Percentiles rank a stretch among this genome's conserved stretches.
Conservation (phyloP, 2,888 invertebrate species). For the Baronia brevicornis region DNA sequence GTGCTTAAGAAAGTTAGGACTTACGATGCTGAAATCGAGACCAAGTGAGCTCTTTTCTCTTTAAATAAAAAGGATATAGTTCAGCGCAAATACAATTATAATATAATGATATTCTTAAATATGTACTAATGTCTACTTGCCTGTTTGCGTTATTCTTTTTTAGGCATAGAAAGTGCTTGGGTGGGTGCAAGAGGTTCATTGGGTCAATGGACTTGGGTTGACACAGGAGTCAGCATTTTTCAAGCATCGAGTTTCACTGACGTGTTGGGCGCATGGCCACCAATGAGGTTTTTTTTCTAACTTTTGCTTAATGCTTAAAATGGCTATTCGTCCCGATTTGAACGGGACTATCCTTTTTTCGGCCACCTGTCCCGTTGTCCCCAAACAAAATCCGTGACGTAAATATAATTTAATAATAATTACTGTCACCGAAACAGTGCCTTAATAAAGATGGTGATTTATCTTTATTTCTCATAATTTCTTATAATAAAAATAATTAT, state of each 20-base stretch:
- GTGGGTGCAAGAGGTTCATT: slow-evolving; percentile 57
- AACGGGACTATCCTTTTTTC: too few relatives aligned
- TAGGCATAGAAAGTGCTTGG: slow-evolving; percentile 71
- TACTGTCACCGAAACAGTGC: slow-evolving; percentile 1
- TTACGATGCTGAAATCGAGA: slow-evolving; percentile 58
- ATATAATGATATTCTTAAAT: too few relatives aligned
- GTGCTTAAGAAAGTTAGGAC: slow-evolving; percentile 53
- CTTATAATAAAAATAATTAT: too few relatives aligned
- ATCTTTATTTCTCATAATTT: too few relatives aligned
- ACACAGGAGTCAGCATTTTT: slow-evolving; percentile 55
- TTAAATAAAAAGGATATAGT: not conserved
- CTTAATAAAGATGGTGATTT: too few relatives aligned
- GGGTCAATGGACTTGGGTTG: slow-evolving; percentile 63
- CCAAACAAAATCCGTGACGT: too few relatives aligned
- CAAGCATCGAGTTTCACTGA: slow-evolving; percentile 30
- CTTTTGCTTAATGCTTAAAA: too few relatives aligned
- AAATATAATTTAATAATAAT: slow-evolving; percentile 12
- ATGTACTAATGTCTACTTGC: not conserved
- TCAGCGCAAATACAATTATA: too few relatives aligned
- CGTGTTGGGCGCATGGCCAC: slow-evolving; percentile 39
- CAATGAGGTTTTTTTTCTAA: slow-evolving; percentile 51
- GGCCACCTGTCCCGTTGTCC: too few relatives aligned
- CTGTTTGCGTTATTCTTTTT: slow-evolving; percentile 6
- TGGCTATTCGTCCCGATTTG: too few relatives aligned
- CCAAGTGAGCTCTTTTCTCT: slow-evolving; percentile 55